Percentiles rank a stretch among this genome's conserved stretches.
These are phyloP conservation scores for Thereuonema tuberculata DNA, from an alignment of 1,140 invertebrate genomes.

Conservation along the genomic window DNA sequence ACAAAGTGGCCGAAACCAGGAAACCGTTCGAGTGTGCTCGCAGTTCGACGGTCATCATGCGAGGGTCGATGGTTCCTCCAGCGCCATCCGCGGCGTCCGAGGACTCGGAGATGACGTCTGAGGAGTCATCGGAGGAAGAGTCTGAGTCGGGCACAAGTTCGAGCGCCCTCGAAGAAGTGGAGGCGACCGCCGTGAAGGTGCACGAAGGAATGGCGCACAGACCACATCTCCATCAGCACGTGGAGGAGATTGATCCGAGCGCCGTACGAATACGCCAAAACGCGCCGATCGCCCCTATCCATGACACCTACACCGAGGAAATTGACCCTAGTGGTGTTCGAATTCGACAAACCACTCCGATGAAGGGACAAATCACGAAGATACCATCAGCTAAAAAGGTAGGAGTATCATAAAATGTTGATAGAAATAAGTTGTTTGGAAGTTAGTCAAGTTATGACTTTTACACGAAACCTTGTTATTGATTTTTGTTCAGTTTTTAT, in stretches of 20 bases:
- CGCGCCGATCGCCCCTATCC: conserved; percentile 10
- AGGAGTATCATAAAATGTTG: too few relatives aligned
- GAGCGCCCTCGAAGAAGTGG: conserved; percentile 19
- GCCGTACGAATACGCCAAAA: conserved; percentile 15
- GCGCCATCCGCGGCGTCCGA: neutral
- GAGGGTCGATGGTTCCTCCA: neutral
- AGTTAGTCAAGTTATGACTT: too few relatives aligned
- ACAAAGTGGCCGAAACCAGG: neutral
- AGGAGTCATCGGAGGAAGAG: neutral
- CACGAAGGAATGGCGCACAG: conserved; percentile 16
- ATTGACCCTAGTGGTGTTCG: conserved; percentile 16
- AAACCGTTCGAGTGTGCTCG: neutral
- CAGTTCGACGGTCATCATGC: neutral
- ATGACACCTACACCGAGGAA: conserved; percentile 17
- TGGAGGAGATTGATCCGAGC: conserved; percentile 18
- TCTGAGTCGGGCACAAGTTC: neutral
- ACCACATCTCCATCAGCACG: conserved; percentile 14
- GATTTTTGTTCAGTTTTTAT: too few relatives aligned
- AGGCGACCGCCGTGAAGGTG: conserved; percentile 21
- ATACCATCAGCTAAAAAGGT: conserved; percentile 1
- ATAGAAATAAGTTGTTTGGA: too few relatives aligned
- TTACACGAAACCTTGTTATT: too few relatives aligned
- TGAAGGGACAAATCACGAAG: conserved; percentile 5
- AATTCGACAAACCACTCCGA: conserved; percentile 12
- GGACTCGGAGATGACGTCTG: neutral